Conservation (phyloP, 2,113 vertebrate genomes). For the Rhynchopsitta pachyrhyncha region DNA sequence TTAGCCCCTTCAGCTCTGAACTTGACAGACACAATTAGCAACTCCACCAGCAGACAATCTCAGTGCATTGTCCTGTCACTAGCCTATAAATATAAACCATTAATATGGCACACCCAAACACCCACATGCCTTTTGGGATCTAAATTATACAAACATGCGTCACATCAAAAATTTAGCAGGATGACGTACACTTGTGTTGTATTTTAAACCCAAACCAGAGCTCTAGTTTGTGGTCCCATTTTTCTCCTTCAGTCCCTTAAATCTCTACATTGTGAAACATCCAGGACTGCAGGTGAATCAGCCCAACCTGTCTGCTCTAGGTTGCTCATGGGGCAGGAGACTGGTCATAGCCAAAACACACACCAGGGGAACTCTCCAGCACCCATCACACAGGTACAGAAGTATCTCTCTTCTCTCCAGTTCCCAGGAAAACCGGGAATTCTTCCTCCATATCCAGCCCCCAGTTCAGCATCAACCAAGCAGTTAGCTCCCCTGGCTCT, state of each 20-base stretch:
- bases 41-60: not conserved
- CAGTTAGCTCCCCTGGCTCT: not conserved
- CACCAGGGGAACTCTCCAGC: not conserved
- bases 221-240: not conserved
- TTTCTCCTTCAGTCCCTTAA: not conserved
- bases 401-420: not conserved
- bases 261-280: not conserved
- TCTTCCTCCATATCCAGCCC: not conserved
- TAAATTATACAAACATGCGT: not conserved
- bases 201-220: not conserved
- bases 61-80: not conserved
- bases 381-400: not conserved
- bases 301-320: not conserved
- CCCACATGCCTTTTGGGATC: not conserved
- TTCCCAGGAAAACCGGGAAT: not conserved
- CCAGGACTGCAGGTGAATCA: rapidly evolving
- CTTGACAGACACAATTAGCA: not conserved
- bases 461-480: not conserved
- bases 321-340: not conserved
- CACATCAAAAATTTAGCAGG: not conserved
- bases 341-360: not conserved
- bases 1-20: not conserved
- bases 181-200: rapidly evolving
- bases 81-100: not conserved
- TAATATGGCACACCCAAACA: not conserved